Evolutionary conservation across 2,888 invertebrate genomes (phyloP).

Genomic region (Rotaria sp.): DNA sequence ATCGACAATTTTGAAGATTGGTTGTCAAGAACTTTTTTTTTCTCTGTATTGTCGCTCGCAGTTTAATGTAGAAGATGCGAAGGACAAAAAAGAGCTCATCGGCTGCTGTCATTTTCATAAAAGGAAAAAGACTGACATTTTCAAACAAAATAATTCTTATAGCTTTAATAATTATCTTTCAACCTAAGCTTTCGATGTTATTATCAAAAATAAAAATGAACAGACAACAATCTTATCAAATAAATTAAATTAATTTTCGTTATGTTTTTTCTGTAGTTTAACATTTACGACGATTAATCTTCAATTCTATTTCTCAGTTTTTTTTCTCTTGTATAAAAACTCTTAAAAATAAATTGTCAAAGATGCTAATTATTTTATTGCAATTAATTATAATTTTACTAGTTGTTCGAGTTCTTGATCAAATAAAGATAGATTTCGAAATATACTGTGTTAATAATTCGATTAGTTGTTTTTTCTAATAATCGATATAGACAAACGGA

Average conservation of each 20-base stretch:
- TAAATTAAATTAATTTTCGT: background rate
- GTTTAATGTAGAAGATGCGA: background rate
- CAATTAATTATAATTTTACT: too few species aligned
- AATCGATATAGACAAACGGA: background rate
- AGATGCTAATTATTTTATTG: background rate
- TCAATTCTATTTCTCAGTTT: background rate
- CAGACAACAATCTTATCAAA: background rate
- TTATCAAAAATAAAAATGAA: background rate
- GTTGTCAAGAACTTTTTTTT: too few species aligned
- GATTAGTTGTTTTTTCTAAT: too few species aligned
- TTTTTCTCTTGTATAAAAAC: background rate
- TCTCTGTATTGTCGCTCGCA: background rate
- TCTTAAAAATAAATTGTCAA: background rate
- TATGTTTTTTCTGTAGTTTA: background rate
- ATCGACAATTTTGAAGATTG: too few species aligned
- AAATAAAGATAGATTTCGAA: too few species aligned
- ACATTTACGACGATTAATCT: background rate
- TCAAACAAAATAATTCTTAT: background rate
- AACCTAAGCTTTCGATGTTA: background rate
- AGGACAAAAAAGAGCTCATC: background rate
- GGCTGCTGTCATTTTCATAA: background rate
- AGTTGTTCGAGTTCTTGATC: too few species aligned
- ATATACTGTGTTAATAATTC: too few species aligned
- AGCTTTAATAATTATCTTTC: background rate
- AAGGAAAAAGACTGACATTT: background rate